Conservation (phyloP, 2,113 vertebrate genomes). For the Ceyx melanurus region DNA sequence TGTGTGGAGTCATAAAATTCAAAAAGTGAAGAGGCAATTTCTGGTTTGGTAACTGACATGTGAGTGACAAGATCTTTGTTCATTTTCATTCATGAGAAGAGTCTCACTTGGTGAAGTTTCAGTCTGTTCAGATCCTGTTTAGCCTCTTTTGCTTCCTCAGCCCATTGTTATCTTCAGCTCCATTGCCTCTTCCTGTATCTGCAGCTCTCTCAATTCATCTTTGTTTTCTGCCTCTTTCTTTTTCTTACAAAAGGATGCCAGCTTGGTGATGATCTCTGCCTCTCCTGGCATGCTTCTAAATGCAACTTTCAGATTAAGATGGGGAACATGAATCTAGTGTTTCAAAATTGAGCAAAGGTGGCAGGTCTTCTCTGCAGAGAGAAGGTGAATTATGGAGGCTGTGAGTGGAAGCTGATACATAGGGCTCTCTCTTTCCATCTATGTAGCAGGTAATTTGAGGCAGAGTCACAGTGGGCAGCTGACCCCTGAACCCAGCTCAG, state of each 20-base stretch:
- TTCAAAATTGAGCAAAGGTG: neutral
- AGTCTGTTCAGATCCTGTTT: neutral
- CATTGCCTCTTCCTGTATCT: neutral
- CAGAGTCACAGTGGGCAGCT: neutral
- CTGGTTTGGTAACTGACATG: neutral
- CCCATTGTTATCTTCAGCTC: neutral
- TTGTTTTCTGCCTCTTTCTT: neutral
- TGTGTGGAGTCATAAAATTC: neutral
- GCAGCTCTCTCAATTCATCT: neutral
- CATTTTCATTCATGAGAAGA: neutral
- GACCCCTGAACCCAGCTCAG: neutral
- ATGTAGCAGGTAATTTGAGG: neutral
- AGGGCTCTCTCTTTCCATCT: neutral
- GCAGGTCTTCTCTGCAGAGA: neutral
- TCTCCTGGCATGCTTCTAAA: neutral
- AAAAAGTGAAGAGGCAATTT: neutral
- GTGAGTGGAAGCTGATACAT: neutral
- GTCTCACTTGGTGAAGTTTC: neutral
- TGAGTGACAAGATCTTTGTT: neutral
- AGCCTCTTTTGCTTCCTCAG: neutral
- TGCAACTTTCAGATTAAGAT: neutral
- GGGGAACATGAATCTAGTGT: neutral
- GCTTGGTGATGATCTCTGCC: neutral
- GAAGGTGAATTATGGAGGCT: rapidly evolving
- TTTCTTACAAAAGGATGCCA: neutral